phyloP scores from a whole-genome alignment of 2,797 vertebrate species.

The Muscicapa comitata region DNA sequence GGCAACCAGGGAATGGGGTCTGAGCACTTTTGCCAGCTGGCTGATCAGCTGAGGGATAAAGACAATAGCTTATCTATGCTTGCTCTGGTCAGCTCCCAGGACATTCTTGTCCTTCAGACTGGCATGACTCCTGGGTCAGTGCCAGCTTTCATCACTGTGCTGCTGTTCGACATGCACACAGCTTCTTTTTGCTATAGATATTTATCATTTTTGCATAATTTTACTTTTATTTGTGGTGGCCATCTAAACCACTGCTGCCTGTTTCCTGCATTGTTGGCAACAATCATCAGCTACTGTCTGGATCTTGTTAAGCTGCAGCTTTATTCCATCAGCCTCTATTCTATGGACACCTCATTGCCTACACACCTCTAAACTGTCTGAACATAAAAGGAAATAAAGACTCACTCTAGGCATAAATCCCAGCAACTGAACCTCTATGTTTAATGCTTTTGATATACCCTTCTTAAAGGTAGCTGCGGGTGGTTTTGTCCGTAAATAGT shows the following conservation, averaged over 20 bases:
- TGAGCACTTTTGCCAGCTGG: slow-evolving; percentile 3
- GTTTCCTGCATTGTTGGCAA: background rate
- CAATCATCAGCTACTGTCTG: background rate
- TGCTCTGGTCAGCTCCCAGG: background rate
- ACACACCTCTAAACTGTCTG: background rate
- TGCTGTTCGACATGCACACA: background rate
- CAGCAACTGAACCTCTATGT: background rate
- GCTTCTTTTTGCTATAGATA: background rate
- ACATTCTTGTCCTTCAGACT: background rate
- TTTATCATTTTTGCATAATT: background rate
- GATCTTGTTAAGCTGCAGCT: background rate
- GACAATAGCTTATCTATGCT: slow-evolving; percentile 41
- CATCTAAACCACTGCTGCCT: background rate
- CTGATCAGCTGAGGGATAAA: slow-evolving; percentile 12
- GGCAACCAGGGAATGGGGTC: background rate
- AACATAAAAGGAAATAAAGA: background rate
- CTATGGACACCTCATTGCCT: background rate
- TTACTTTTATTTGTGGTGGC: background rate
- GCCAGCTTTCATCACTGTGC: background rate
- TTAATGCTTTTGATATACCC: background rate
- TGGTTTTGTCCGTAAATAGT: background rate
- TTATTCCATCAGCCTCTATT: background rate
- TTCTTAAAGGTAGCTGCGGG: background rate
- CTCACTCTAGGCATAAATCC: background rate
- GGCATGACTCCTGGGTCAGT: background rate